Evolutionary conservation across 1,140 invertebrate species (phyloP).

Genomic region (Leptonema lineaticorne): DNA sequence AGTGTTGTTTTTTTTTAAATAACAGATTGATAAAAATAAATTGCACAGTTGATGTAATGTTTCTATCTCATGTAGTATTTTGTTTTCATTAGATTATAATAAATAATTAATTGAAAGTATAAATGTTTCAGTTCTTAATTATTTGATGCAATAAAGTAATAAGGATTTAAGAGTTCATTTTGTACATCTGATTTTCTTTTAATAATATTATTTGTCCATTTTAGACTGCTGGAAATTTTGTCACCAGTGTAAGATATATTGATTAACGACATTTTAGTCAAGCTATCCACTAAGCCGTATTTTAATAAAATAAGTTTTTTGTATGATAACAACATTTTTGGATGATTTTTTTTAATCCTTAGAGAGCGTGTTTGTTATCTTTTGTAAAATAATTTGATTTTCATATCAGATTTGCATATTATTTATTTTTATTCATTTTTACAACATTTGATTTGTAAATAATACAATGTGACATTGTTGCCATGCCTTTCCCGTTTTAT

Average conservation of each 20-base stretch:
- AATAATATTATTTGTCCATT: not conserved
- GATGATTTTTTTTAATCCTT: not conserved
- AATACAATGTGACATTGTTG: slow-evolving; percentile 39
- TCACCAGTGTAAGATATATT: slow-evolving; percentile 12
- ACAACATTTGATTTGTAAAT: slow-evolving; percentile 37
- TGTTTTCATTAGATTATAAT: no score
- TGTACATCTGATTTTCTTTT: not conserved
- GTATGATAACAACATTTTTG: slow-evolving; percentile 12
- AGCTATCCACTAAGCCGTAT: not conserved
- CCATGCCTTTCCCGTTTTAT: slow-evolving; percentile 39
- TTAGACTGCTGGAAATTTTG: slow-evolving; percentile 18
- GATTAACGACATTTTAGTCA: slow-evolving; percentile 10
- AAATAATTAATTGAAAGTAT: no score
- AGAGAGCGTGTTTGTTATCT: not conserved
- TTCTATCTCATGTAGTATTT: no score
- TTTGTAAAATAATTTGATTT: not conserved
- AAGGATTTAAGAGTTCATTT: not conserved
- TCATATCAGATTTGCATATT: not conserved
- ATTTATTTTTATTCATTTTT: no score
- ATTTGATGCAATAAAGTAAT: no score
- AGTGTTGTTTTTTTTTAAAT: no score
- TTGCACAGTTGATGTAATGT: no score
- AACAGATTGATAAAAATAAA: no score
- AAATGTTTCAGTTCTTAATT: no score
- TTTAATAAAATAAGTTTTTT: slow-evolving; percentile 14